Evolutionary conservation across 1,140 invertebrate species (phyloP).

Genomic region (Brachionus asplanchnoidis): DNA sequence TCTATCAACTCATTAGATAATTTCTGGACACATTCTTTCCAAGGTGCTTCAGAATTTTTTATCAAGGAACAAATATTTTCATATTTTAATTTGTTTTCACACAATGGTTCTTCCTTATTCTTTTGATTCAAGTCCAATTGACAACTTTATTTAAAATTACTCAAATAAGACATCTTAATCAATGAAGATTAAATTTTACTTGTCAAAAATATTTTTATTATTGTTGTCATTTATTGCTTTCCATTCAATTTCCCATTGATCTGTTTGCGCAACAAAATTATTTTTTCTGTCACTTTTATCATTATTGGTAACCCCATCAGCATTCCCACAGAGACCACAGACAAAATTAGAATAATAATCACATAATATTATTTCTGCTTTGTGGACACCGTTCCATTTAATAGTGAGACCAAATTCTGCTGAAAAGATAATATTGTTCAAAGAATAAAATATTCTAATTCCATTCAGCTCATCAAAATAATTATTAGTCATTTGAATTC

Average conservation of each 20-base stretch:
- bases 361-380: background rate
- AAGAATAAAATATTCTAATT: background rate
- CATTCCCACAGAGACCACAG: slow-evolving; percentile 35
- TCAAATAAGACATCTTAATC: background rate
- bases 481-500: background rate
- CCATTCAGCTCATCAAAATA: background rate
- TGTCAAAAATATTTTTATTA: background rate
- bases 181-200: background rate
- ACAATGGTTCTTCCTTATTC: background rate
- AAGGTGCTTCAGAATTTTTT: background rate
- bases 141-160: background rate
- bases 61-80: background rate
- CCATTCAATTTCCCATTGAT: background rate
- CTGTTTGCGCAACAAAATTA: background rate
- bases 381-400: slow-evolving; percentile 14
- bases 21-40: background rate
- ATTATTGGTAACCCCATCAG: background rate
- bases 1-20: background rate
- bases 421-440: background rate
- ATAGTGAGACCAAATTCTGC: slow-evolving; percentile 14
- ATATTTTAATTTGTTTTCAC: background rate
- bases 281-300: slow-evolving; percentile 2
- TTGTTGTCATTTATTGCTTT: background rate
- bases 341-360: slow-evolving; percentile 6
- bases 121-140: no score